These are phyloP conservation scores for Drosophila kanekoi DNA, from an alignment of 2,888 invertebrate species.

Conservation along the genomic window DNA sequence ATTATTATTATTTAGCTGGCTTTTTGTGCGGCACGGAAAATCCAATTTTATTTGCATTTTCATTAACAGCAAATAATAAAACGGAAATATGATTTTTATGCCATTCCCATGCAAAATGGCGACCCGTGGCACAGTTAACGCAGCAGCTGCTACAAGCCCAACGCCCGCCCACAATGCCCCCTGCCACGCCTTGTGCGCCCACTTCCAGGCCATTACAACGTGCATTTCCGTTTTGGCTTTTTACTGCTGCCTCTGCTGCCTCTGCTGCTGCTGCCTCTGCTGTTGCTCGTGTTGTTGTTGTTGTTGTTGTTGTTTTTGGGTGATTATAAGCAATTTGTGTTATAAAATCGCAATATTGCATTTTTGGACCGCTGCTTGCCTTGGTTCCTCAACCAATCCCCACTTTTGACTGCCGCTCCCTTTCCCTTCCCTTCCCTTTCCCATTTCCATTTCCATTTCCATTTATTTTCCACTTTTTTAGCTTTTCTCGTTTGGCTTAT, in stretches of 20 bases:
- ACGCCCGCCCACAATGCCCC: conserved; percentile 5
- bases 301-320: conserved; percentile 44
- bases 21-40: conserved; percentile 72
- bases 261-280: neutral
- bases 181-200: conserved; percentile 43
- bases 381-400: conserved; percentile 3
- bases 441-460: conserved; percentile 2
- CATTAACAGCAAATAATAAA: conserved; percentile 78
- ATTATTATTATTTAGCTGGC: conserved; percentile 59
- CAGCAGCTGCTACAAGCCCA: conserved; percentile 41
- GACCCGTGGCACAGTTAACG: conserved; percentile 46
- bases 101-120: conserved; percentile 65
- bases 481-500: conserved; percentile 66
- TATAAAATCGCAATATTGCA: conserved; percentile 78
- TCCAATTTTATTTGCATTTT: conserved; percentile 78
- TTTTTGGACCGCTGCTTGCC: conserved; percentile 50
- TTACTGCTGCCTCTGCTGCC: conserved; percentile 20
- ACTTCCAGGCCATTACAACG: conserved; percentile 72
- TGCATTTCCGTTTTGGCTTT: conserved; percentile 70
- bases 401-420: neutral
- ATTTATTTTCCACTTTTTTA: conserved; percentile 51
- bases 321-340: conserved; percentile 78
- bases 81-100: conserved; percentile 78
- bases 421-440: too few relatives aligned
- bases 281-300: conserved; percentile 13